phyloP scores from a whole-genome alignment of 1,140 invertebrate species.

The Lordiphosa mommai region DNA sequence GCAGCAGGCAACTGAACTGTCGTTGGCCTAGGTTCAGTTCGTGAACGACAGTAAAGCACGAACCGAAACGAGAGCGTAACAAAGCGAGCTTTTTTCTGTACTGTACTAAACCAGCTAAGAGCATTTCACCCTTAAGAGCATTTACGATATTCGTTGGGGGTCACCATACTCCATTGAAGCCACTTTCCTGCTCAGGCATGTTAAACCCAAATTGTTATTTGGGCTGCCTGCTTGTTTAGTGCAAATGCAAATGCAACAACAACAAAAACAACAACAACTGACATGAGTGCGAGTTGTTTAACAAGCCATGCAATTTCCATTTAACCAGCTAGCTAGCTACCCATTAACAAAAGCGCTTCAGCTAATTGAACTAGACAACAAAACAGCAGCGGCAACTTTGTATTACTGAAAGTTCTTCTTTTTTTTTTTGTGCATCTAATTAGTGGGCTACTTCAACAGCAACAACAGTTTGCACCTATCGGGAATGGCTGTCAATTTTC shows the following conservation, averaged over 20 bases:
- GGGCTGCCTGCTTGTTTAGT: constrained; percentile 57
- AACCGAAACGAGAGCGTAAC: background rate
- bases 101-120: constrained; percentile 54
- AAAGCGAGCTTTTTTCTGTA: constrained; percentile 43
- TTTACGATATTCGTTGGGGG: constrained; percentile 50
- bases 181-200: constrained; percentile 37
- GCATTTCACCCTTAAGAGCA: constrained; percentile 21
- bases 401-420: constrained; percentile 1
- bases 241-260: constrained; percentile 41
- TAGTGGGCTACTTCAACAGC: constrained; percentile 10
- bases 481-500: constrained; percentile 37
- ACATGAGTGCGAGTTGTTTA: constrained; percentile 55
- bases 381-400: constrained; percentile 19
- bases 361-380: constrained; percentile 60
- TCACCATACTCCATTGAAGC: constrained; percentile 5
- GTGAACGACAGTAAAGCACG: constrained; percentile 13
- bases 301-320: constrained; percentile 64
- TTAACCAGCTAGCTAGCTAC: constrained; percentile 32
- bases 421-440: constrained; percentile 34
- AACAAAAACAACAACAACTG: constrained; percentile 14
- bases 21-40: constrained; percentile 34
- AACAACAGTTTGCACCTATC: constrained; percentile 47
- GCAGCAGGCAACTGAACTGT: constrained; percentile 49
- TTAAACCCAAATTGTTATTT: constrained; percentile 71
- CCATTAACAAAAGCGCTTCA: constrained; percentile 45